Conservation (phyloP, 2,797 vertebrate genomes). For the Neoniphon sammara region DNA sequence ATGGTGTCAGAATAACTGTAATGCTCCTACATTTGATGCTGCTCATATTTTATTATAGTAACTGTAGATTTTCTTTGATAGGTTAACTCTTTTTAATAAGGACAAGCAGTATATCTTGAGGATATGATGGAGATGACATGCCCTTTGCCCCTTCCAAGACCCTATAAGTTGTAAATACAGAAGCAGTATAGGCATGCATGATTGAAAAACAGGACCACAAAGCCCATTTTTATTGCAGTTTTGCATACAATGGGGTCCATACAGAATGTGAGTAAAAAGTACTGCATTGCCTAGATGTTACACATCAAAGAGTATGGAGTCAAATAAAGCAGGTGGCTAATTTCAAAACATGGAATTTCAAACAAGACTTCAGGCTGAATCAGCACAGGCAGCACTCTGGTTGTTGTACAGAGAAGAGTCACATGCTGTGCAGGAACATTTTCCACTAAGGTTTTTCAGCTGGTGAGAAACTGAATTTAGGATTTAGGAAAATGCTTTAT, state of each 20-base stretch:
- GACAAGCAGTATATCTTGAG: not conserved
- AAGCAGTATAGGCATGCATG: too few species aligned
- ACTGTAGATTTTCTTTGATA: too few species aligned
- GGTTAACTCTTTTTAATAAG: too few species aligned
- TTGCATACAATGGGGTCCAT: not conserved
- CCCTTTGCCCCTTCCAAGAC: not conserved
- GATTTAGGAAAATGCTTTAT: conserved; percentile 3
- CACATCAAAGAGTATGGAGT: conserved; percentile 52
- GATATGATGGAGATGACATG: not conserved
- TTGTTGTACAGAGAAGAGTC: conserved; percentile 18
- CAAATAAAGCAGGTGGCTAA: conserved; percentile 49
- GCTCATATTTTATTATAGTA: too few species aligned
- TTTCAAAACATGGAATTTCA: conserved; percentile 64
- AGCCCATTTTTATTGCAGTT: not conserved
- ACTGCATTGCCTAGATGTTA: conserved; percentile 35
- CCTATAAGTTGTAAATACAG: too few species aligned
- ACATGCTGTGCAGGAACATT: not conserved
- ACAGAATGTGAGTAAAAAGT: conserved; percentile 31
- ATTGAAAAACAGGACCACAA: too few species aligned
- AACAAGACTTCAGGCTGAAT: conserved; percentile 45
- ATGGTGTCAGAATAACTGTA: too few species aligned
- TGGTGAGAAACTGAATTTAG: conserved; percentile 46
- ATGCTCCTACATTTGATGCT: too few species aligned
- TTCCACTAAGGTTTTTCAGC: conserved; percentile 13
- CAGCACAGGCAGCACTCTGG: conserved; percentile 16